Percentiles rank a stretch among this genome's conserved stretches.
Conservation (phyloP, 2,888 invertebrate species). For the Silvanus unidentatus region DNA sequence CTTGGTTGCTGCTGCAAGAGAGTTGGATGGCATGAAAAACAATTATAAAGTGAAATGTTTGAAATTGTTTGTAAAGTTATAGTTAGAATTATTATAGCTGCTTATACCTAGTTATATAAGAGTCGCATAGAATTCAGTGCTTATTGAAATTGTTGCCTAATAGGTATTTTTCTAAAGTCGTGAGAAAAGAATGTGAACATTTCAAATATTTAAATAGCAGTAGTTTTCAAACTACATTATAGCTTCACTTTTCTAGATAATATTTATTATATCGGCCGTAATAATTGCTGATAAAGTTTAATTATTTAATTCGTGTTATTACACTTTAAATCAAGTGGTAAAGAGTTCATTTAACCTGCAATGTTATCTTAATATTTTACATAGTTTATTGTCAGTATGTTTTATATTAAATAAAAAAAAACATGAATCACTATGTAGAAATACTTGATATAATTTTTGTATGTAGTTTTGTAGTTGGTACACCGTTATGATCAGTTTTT, state of each 20-base stretch:
- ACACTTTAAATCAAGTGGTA: background rate
- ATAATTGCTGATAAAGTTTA: conserved; percentile 1
- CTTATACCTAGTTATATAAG: conserved; percentile 4
- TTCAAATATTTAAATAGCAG: conserved; percentile 2
- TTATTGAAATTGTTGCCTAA: conserved; percentile 5
- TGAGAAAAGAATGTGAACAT: conserved; percentile 6
- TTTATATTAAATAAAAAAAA: too few relatives aligned
- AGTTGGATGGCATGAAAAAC: background rate
- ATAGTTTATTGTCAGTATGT: too few relatives aligned
- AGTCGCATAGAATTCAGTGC: background rate
- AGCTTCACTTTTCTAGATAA: background rate
- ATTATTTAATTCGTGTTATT: background rate
- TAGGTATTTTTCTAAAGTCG: conserved; percentile 1
- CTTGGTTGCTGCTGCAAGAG: too few relatives aligned
- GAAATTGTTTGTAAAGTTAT: background rate
- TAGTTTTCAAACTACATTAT: background rate
- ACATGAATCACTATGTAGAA: too few relatives aligned
- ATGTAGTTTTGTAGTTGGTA: too few relatives aligned
- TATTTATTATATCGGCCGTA: background rate
- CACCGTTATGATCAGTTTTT: too few relatives aligned
- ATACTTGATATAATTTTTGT: too few relatives aligned
- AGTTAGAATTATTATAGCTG: background rate
- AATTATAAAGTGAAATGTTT: conserved; percentile 2
- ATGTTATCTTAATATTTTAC: too few relatives aligned
- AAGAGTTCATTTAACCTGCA: too few relatives aligned